Base-by-base conservation (phyloP, 2,888 invertebrate species). In the Saturnia japonica region DNA sequence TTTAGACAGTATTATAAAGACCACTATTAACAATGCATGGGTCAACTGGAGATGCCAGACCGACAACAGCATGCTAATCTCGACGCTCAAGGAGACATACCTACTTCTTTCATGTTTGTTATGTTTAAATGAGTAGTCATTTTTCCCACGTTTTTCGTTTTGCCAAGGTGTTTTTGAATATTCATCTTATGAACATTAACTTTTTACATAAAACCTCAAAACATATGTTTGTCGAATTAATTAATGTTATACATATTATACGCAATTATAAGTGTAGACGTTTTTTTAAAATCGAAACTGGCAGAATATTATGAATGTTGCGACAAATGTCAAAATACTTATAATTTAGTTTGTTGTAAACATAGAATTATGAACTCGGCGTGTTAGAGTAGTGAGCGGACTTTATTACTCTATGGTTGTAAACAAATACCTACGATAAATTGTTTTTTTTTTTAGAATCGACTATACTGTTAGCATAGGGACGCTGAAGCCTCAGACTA, bases 181-280 rank as follows among this genome's bases (percentile, higher is more conserved):
- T 34, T 34, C n/a, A n/a, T n/a, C n/a, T n/a, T n/a, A n/a, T n/a
- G 51, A 54, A 54, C n/a, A 54, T n/a, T n/a, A 54, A 19, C 16
- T n/a, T 54, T 54, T 54, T 54, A n/a, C 51, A 54, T 19, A n/a
- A 54, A 54, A n/a, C 9, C 51, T n/a, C 9, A n/a, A 54, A 3
- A 54, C n/a, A 54, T n/a, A 54, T 54, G 4, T 47, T 60, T 28
- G 54, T 69, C 68, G n/a, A 47, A 34, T 69, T 62, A 45, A 62
- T 60, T 43, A 22, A 43, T n/a, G n/a, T n/a, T n/a, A n/a, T n/a
- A n/a, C n/a, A n/a, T n/a, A 28, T 60, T 34, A 51, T 28, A 43
- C 43, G 8, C 42, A 22, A 43, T 42, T 43, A 14, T 43, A n/a
- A 67, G 7, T 19, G 45, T n/a, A n/a, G 19, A n/a, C 51, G n/a